Percentiles rank a stretch among this genome's conserved stretches.
These are phyloP conservation scores for Sinelater perroti DNA, from an alignment of 2,888 invertebrate species.

Conservation along the genomic window DNA sequence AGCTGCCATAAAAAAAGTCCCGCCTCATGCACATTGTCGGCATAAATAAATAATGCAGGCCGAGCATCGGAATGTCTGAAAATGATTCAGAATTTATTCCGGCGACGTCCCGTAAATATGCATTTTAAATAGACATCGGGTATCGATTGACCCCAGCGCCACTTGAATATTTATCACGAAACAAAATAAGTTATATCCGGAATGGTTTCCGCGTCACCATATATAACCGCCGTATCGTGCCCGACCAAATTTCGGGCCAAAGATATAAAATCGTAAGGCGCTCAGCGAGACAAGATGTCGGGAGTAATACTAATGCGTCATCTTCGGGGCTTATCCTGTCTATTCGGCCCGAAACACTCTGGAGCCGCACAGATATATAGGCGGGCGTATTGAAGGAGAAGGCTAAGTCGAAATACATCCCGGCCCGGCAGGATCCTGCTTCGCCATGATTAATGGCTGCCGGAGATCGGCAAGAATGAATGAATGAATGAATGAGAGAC, in stretches of 20 bases:
- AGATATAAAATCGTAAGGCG: conserved; percentile 22
- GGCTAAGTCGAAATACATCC: conserved; percentile 33
- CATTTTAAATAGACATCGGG: conserved; percentile 21
- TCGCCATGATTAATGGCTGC: conserved; percentile 32
- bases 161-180: conserved; percentile 26
- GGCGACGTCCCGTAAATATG: conserved; percentile 22
- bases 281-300: conserved; percentile 30
- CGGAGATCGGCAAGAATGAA: conserved; percentile 20
- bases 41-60: conserved; percentile 4
- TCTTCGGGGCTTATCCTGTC: conserved; percentile 36
- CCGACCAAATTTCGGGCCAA: conserved; percentile 18
- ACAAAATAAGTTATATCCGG: conserved; percentile 19
- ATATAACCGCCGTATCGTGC: conserved; percentile 16
- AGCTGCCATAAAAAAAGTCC: neutral
- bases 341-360: conserved; percentile 37
- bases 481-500: conserved; percentile 24
- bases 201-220: conserved; percentile 19
- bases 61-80: conserved; percentile 1
- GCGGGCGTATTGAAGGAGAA: conserved; percentile 31
- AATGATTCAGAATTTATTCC: conserved; percentile 23
- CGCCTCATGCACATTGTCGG: neutral
- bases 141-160: conserved; percentile 20
- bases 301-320: conserved; percentile 38
- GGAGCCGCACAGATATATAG: conserved; percentile 30
- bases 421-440: conserved; percentile 29